phyloP scores from a whole-genome alignment of 1,140 invertebrate species.

The Drosophila baimaii region DNA sequence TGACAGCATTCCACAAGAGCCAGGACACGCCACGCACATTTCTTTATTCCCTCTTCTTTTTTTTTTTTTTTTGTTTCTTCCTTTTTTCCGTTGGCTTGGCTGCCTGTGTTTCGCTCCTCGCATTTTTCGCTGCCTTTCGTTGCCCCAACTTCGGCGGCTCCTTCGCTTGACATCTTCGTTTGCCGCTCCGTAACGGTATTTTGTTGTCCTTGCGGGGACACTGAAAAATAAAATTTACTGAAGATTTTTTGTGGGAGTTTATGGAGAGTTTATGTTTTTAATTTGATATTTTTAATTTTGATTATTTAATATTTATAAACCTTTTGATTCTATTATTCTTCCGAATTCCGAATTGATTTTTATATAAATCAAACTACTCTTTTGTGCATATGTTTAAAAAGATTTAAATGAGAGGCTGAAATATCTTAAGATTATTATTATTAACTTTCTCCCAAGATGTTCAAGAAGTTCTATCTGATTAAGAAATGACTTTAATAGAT shows the following conservation, averaged over 20 bases:
- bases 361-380: too few relatives aligned
- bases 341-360: too few relatives aligned
- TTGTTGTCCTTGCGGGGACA: slow-evolving; percentile 29
- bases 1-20: slow-evolving; percentile 77
- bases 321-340: neutral
- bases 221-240: slow-evolving; percentile 5
- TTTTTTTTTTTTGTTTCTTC: neutral
- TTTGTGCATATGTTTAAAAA: too few relatives aligned
- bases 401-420: too few relatives aligned
- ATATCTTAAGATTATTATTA: too few relatives aligned
- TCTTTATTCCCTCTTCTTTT: slow-evolving; percentile 10
- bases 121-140: slow-evolving; percentile 43
- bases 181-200: slow-evolving; percentile 53
- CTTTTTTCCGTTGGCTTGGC: slow-evolving; percentile 19
- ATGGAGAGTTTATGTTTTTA: neutral
- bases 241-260: neutral
- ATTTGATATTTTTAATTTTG: neutral
- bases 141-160: slow-evolving; percentile 40
- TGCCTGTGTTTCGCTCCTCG: slow-evolving; percentile 22
- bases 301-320: neutral
- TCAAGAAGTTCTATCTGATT: too few relatives aligned
- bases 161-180: slow-evolving; percentile 77
- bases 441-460: too few relatives aligned
- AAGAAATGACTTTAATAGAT: too few relatives aligned
- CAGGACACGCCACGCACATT: slow-evolving; percentile 65